phyloP scores from a whole-genome alignment of 2,888 invertebrate species.

The Leistus spinibarbis region DNA sequence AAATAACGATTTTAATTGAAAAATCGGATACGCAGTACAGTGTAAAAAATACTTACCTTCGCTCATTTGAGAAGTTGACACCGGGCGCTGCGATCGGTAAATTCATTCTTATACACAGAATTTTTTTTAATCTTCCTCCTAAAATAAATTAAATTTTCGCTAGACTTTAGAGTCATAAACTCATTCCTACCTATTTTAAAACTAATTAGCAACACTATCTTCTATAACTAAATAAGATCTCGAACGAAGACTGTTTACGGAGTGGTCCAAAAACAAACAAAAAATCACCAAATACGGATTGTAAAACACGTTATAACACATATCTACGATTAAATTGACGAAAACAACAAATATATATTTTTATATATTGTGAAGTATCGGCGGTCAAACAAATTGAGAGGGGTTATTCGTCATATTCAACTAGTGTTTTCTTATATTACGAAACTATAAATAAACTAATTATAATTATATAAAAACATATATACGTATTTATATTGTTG shows the following conservation, averaged over 20 bases:
- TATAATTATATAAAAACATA: neutral
- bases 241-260: conserved; percentile 36
- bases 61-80: too few relatives aligned
- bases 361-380: conserved; percentile 29
- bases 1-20: too few relatives aligned
- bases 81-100: too few relatives aligned
- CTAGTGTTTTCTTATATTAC: neutral
- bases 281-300: conserved; percentile 29
- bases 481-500: conserved; percentile 23
- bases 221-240: conserved; percentile 13
- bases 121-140: neutral
- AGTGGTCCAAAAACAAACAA: conserved; percentile 32
- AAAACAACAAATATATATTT: conserved; percentile 35
- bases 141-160: neutral
- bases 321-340: conserved; percentile 33
- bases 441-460: neutral
- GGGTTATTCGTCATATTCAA: neutral
- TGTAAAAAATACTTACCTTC: too few relatives aligned
- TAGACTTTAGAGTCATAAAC: neutral
- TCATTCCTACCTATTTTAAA: neutral
- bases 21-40: too few relatives aligned
- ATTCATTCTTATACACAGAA: too few relatives aligned
- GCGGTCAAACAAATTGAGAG: neutral
- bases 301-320: conserved; percentile 28
- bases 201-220: neutral